Evolutionary conservation across 2,113 vertebrate species (phyloP).

Genomic region (Anolis carolinensis): DNA sequence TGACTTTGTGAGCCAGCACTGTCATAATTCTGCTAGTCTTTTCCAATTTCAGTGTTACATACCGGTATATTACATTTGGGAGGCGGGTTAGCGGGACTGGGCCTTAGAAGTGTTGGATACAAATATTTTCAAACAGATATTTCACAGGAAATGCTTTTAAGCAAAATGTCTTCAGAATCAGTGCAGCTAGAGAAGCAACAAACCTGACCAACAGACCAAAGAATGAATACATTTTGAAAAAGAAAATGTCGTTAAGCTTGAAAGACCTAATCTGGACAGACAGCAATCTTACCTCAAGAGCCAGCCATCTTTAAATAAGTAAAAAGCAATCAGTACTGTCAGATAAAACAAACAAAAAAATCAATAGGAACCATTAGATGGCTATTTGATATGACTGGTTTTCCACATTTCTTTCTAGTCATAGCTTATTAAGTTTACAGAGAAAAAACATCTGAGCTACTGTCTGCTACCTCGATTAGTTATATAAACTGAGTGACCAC

Average conservation of each 20-base stretch:
- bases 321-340: constrained; percentile 4
- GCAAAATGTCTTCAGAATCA: background rate
- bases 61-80: background rate
- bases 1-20: background rate
- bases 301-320: background rate
- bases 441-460: background rate
- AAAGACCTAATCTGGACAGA: background rate
- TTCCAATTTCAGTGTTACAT: background rate
- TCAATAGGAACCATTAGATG: constrained; percentile 6
- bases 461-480: background rate
- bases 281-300: background rate
- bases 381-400: background rate
- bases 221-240: constrained; percentile 1
- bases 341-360: background rate
- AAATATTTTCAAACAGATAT: background rate
- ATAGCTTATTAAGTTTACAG: background rate
- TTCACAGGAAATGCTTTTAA: background rate
- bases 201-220: background rate
- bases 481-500: background rate
- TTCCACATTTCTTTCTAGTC: background rate
- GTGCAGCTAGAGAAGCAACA: background rate
- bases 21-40: background rate
- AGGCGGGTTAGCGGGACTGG: background rate
- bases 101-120: background rate
- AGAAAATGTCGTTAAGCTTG: background rate